Evolutionary conservation across 35 echinoderm and acorn worm species (phyloP).

Genomic region (Ophioderma brevispina): DNA sequence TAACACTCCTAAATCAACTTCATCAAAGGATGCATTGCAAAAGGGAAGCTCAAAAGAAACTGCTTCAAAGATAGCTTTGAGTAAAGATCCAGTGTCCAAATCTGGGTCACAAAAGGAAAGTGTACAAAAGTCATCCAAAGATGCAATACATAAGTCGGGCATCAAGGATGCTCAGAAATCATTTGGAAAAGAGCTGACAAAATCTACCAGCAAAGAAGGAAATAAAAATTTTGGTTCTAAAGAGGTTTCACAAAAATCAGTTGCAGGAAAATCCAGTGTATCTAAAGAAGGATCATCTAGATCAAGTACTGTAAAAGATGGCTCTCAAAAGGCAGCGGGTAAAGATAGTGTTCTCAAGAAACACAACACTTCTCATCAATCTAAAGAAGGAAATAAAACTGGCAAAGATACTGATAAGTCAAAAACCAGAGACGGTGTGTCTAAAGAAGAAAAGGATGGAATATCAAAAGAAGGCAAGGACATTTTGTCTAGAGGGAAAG

Average conservation of each 20-base stretch:
- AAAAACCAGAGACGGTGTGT: background rate
- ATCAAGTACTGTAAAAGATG: background rate
- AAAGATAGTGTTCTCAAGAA: background rate
- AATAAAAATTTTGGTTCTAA: constrained; percentile 15
- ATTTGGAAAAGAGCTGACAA: background rate
- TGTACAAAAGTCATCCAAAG: constrained; percentile 29
- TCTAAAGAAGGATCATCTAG: background rate
- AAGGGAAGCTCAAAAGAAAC: constrained; percentile 74
- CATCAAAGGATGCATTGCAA: background rate
- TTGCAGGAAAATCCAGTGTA: background rate
- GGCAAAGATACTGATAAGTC: background rate
- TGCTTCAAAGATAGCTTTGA: constrained; percentile 34
- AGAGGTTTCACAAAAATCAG: background rate
- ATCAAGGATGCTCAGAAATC: background rate
- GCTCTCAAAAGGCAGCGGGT: background rate
- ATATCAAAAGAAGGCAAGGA: no score
- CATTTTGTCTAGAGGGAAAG: no score
- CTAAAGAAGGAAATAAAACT: background rate
- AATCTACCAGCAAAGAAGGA: background rate
- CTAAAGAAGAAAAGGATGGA: no score
- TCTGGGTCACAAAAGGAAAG: constrained; percentile 5
- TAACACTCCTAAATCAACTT: background rate
- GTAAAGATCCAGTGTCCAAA: background rate
- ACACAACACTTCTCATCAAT: background rate
- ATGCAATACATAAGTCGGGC: background rate